Conservation (phyloP, 1,140 invertebrate species). For the Pomacea maculata region DNA sequence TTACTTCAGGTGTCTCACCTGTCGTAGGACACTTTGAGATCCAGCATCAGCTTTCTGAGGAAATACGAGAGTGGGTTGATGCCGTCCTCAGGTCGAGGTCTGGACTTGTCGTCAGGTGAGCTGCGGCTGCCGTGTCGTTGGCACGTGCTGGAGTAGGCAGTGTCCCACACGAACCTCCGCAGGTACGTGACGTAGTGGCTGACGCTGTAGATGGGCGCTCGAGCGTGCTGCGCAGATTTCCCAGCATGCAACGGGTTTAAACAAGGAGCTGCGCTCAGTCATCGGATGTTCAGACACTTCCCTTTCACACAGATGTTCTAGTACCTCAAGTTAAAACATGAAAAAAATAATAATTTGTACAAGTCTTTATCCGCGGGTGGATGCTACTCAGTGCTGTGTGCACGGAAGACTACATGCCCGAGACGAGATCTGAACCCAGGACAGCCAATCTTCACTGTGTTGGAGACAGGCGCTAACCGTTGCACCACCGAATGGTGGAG, state of each 20-base stretch:
- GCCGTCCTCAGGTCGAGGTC: constrained; percentile 74
- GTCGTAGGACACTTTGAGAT: constrained; percentile 84
- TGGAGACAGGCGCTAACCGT: background rate
- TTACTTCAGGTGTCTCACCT: constrained; percentile 72
- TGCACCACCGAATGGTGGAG: too few species aligned
- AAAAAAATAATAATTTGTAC: background rate
- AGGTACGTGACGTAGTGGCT: constrained; percentile 50
- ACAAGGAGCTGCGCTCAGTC: background rate
- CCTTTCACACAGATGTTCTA: too few species aligned
- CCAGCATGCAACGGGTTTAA: background rate
- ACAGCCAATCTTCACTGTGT: background rate
- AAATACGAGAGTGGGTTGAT: constrained; percentile 80
- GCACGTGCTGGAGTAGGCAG: background rate
- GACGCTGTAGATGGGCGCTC: constrained; percentile 49
- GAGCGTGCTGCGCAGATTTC: constrained; percentile 42
- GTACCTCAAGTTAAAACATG: background rate
- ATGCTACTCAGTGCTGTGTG: background rate
- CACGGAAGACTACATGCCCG: background rate
- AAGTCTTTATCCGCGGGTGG: background rate
- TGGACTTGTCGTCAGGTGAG: constrained; percentile 69
- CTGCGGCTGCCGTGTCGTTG: constrained; percentile 59
- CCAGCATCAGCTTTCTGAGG: constrained; percentile 84
- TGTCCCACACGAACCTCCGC: constrained; percentile 28
- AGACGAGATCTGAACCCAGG: background rate
- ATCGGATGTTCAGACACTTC: background rate